Conservation (phyloP, 2,888 invertebrate species). For the Cenopis cana region DNA sequence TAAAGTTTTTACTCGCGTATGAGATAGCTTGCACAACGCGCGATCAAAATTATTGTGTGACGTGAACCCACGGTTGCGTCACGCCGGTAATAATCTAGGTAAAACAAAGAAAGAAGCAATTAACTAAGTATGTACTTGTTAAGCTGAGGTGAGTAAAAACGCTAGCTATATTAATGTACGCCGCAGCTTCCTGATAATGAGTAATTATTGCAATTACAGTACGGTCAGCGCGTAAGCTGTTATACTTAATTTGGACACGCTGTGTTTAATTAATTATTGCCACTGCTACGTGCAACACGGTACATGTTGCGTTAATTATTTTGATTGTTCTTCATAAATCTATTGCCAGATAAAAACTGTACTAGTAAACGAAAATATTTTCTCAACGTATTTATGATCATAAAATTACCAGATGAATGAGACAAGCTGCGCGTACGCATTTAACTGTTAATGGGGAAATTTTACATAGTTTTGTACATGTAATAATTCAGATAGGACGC, state of each 20-base stretch:
- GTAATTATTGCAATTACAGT: conserved; percentile 80
- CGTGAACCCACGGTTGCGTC: conserved; percentile 71
- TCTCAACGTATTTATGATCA: conserved; percentile 16
- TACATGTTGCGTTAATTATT: conserved; percentile 52
- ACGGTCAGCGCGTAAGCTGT: conserved; percentile 67
- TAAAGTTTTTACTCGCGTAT: conserved; percentile 58
- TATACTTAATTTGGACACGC: conserved; percentile 56
- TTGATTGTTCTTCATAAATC: conserved; percentile 50
- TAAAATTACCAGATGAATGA: conserved; percentile 32
- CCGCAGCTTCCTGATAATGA: conserved; percentile 80
- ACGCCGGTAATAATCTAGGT: conserved; percentile 67
- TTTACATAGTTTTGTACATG: conserved; percentile 40
- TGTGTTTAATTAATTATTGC: conserved; percentile 59
- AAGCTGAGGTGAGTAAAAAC: conserved; percentile 75
- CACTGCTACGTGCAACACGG: conserved; percentile 51
- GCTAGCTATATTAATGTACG: conserved; percentile 74
- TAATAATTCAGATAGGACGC: conserved; percentile 20
- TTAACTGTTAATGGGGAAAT: conserved; percentile 28
- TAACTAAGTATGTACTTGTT: conserved; percentile 82
- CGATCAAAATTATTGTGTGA: conserved; percentile 69
- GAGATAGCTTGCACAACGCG: conserved; percentile 64
- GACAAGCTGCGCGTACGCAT: conserved; percentile 20
- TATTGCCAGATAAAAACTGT: conserved; percentile 51
- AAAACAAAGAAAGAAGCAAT: conserved; percentile 79
- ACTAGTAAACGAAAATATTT: conserved; percentile 36